Evolutionary conservation across 2,113 vertebrate species (phyloP).

Genomic region (Osmerus mordax): DNA sequence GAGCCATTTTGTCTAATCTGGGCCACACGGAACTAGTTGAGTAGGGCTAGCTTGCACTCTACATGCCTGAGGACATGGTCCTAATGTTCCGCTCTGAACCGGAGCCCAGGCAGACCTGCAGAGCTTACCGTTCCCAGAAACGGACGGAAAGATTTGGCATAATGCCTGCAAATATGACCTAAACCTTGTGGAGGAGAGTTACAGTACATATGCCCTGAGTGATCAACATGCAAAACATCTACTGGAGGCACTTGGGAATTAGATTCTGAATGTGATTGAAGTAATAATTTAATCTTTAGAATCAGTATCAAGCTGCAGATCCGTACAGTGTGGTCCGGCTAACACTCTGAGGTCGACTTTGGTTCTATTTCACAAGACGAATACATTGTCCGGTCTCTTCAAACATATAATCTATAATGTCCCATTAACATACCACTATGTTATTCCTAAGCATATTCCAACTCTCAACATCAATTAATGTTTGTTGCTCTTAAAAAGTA

Average conservation of each 20-base stretch:
- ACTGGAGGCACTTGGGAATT: too few species aligned
- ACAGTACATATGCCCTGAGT: too few species aligned
- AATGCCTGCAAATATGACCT: too few species aligned
- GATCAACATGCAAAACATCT: too few species aligned
- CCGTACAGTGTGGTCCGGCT: too few species aligned
- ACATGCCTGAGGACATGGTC: not conserved
- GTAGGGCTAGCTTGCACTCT: not conserved
- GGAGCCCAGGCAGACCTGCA: not conserved
- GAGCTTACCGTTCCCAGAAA: not conserved
- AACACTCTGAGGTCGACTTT: not conserved
- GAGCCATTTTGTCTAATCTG: not conserved
- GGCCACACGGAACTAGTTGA: not conserved
- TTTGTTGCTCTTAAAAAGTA: slow-evolving; percentile 67
- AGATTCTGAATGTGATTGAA: too few species aligned
- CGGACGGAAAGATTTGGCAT: not conserved
- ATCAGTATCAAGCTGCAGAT: too few species aligned
- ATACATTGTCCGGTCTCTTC: slow-evolving; percentile 27
- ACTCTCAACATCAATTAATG: slow-evolving; percentile 66
- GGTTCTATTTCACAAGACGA: not conserved
- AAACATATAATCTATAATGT: slow-evolving; percentile 49
- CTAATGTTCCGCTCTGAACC: not conserved
- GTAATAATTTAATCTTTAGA: too few species aligned
- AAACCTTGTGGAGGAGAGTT: too few species aligned
- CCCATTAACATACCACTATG: slow-evolving; percentile 47
- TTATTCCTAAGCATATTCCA: slow-evolving; percentile 40